phyloP scores from a whole-genome alignment of 2,113 vertebrate genomes.

The Tragelaphus buxtoni region DNA sequence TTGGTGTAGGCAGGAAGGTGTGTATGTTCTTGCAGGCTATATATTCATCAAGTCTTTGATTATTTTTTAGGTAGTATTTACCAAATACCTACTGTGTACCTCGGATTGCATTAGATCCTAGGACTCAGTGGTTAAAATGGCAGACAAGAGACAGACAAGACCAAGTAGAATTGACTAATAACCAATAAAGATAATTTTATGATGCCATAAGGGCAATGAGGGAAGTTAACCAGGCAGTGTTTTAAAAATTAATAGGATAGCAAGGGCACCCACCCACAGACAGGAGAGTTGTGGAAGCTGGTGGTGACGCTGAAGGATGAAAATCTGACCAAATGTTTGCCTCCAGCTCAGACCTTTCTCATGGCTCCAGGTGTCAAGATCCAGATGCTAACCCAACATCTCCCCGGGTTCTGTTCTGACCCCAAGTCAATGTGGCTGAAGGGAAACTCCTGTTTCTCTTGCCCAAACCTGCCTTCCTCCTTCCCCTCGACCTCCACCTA shows the following conservation, averaged over 20 bases:
- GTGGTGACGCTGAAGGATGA: background rate
- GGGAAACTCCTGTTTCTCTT: background rate
- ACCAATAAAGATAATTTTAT: background rate
- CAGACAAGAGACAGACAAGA: background rate
- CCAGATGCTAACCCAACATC: background rate
- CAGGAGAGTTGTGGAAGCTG: background rate
- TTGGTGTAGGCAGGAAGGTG: no score
- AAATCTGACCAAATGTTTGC: background rate
- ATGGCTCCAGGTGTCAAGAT: background rate
- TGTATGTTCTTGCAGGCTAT: background rate
- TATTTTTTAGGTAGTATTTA: background rate
- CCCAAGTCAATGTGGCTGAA: background rate
- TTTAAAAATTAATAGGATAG: background rate
- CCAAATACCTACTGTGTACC: background rate
- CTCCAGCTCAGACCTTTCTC: background rate
- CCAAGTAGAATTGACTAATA: fast-evolving
- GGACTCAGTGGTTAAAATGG: background rate
- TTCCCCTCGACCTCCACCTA: fast-evolving
- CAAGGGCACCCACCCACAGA: background rate
- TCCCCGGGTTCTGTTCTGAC: background rate
- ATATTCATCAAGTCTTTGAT: background rate
- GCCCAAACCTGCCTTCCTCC: background rate
- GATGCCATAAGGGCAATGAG: background rate
- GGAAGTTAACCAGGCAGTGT: background rate
- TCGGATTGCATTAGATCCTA: background rate